phyloP scores from a whole-genome alignment of 2,113 vertebrate species.

The Motacilla tschutschensis region DNA sequence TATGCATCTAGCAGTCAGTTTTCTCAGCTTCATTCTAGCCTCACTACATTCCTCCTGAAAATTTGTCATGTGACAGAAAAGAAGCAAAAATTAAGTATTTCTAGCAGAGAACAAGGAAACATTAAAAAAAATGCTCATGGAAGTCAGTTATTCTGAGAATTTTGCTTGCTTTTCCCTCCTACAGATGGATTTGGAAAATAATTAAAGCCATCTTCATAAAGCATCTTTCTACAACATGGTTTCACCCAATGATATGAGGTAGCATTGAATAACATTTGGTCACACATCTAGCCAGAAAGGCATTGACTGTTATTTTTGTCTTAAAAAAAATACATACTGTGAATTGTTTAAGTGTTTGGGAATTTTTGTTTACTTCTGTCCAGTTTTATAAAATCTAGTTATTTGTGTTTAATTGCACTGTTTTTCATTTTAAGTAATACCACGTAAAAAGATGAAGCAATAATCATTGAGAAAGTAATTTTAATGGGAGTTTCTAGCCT shows the following conservation, averaged over 20 bases:
- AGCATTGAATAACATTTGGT: background rate
- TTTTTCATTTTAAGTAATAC: background rate
- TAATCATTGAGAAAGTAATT: background rate
- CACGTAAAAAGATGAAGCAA: background rate
- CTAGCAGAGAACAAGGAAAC: background rate
- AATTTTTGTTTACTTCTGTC: background rate
- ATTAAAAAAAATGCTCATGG: background rate
- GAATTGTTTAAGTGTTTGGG: background rate
- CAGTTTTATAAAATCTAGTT: background rate
- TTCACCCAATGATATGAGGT: background rate
- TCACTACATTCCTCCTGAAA: background rate
- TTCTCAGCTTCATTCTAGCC: background rate
- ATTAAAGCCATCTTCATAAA: background rate
- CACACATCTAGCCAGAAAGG: background rate
- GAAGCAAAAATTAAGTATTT: background rate
- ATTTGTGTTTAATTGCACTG: background rate
- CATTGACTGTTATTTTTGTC: background rate
- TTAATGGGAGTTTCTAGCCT: background rate
- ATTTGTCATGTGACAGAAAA: background rate
- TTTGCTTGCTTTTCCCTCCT: background rate
- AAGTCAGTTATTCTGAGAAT: background rate
- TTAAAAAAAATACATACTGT: background rate
- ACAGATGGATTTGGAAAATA: background rate
- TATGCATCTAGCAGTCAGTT: background rate
- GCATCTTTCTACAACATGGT: background rate